Evolutionary conservation across 2,888 invertebrate genomes (phyloP), one percentile per base, ranked within the genome.

Genomic region (Dynastes grantii): DNA sequence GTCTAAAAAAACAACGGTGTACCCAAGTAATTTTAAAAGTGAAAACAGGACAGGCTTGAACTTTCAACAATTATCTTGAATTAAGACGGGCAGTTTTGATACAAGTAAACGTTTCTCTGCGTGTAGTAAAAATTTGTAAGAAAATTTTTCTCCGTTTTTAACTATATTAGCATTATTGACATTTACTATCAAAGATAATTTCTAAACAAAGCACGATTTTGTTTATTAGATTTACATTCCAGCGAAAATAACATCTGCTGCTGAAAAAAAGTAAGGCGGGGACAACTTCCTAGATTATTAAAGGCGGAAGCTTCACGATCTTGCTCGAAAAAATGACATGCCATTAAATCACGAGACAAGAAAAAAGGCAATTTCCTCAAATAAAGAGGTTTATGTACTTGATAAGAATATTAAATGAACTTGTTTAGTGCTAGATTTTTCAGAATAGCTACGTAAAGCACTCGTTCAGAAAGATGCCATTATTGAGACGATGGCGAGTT

Each of bases 301-400:
- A 67, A 67, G 8, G 40, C 65, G 45, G 40, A 32, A n/a, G 40
- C 55, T 58, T 45, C 45, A 22, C 27, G 45, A 45, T 67, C 22
- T 40, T 67, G 37, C 27, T 22, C 22, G 45, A 67, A 37, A 63
- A 67, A 67, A 67, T 67, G 65, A 45, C 65, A 45, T 40, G 45
- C 22, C 65, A 45, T 22, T 67, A 67, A 67, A 67, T 67, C 45
- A 45, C 11, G 40, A 45, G 22, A 58, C 55, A 22, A 58, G 22
- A 40, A 40, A 45, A 49, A 67, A 67, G 45, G 65, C 65, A 67
- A 67, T 67, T 67, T 67, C 65, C 65, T 67, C 65, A 67, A 67
- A 45, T 67, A 67, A 67, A 67, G 65, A 22, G 65, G 65, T n/a
- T 67, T 67, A 67, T 45, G 11, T 45, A 67, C 65, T 45, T 9